phyloP scores from a whole-genome alignment of 2,888 invertebrate genomes.

The Tetragnatha montana region DNA sequence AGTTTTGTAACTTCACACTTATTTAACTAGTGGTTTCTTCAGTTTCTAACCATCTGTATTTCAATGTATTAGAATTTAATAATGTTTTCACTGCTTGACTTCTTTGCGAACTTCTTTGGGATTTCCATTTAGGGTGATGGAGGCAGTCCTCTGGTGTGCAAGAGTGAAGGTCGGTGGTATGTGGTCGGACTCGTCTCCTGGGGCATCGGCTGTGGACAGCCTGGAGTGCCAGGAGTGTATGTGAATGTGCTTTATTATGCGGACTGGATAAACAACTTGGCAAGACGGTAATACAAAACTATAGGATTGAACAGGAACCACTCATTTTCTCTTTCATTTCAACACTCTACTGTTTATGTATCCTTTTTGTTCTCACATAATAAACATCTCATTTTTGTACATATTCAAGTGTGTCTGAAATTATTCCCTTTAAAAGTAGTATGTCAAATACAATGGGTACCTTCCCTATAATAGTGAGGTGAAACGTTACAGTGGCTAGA shows the following conservation, averaged over 20 bases:
- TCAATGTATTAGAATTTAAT: too few species aligned
- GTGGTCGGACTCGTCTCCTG: constrained; percentile 93
- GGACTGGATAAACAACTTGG: constrained; percentile 84
- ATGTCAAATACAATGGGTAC: too few species aligned
- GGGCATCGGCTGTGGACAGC: constrained; percentile 90
- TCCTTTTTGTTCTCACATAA: background rate
- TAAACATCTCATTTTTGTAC: background rate
- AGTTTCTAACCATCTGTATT: too few species aligned
- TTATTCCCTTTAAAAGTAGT: too few species aligned
- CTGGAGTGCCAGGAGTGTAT: constrained; percentile 86
- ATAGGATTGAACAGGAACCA: background rate
- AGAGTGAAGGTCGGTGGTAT: constrained; percentile 88
- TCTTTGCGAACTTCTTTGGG: background rate
- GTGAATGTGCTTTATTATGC: constrained; percentile 84
- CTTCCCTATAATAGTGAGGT: too few species aligned
- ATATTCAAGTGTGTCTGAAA: too few species aligned
- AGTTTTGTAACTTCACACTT: too few species aligned
- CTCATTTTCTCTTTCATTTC: background rate
- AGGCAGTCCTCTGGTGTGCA: constrained; percentile 93
- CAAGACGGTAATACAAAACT: constrained; percentile 28
- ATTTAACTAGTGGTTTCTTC: too few species aligned
- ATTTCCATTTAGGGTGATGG: constrained; percentile 83
- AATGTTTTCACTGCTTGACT: background rate
- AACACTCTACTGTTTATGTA: background rate
- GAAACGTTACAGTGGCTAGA: too few species aligned